These are phyloP conservation scores for Hirudinaria manillensis DNA, from an alignment of 2,888 invertebrate species.

Conservation along the genomic window DNA sequence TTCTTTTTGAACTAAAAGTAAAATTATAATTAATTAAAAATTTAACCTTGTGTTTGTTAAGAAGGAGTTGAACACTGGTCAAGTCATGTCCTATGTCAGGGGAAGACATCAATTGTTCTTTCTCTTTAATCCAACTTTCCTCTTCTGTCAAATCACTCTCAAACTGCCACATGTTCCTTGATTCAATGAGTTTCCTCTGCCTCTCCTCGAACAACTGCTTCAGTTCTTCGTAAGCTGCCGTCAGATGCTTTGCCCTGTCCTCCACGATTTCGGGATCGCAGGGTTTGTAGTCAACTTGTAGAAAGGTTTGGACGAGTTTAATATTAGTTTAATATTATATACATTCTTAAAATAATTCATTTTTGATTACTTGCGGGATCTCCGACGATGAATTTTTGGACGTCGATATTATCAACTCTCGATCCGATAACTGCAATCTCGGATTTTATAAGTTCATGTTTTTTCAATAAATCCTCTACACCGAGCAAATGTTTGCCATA, in stretches of 20 bases:
- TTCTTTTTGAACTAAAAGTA: not conserved
- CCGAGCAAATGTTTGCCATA: constrained; percentile 99
- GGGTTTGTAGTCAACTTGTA: constrained; percentile 72
- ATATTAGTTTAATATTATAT: not conserved
- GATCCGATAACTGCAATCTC: constrained; percentile 98
- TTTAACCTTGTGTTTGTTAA: constrained; percentile 84
- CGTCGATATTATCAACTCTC: constrained; percentile 90
- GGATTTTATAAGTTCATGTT: constrained; percentile 92
- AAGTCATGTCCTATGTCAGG: constrained; percentile 97
- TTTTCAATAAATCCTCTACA: constrained; percentile 95
- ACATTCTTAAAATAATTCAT: not conserved
- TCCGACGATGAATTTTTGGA: constrained; percentile 83
- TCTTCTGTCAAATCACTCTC: constrained; percentile 99
- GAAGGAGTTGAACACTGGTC: constrained; percentile 87
- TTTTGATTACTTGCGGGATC: constrained; percentile 50
- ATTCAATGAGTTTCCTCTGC: constrained; percentile 85
- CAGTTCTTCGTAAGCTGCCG: constrained; percentile 88
- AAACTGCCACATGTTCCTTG: constrained; percentile 96
- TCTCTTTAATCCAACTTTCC: constrained; percentile 58
- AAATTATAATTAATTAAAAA: not conserved
- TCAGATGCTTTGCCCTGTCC: constrained; percentile 87
- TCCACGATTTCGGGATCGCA: constrained; percentile 91
- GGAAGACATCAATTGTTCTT: constrained; percentile 90
- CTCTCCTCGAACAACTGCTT: constrained; percentile 89
- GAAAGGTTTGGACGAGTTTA: constrained; percentile 34